phyloP scores from a whole-genome alignment of 2,797 vertebrate genomes.

The Benthosema pterotum region DNA sequence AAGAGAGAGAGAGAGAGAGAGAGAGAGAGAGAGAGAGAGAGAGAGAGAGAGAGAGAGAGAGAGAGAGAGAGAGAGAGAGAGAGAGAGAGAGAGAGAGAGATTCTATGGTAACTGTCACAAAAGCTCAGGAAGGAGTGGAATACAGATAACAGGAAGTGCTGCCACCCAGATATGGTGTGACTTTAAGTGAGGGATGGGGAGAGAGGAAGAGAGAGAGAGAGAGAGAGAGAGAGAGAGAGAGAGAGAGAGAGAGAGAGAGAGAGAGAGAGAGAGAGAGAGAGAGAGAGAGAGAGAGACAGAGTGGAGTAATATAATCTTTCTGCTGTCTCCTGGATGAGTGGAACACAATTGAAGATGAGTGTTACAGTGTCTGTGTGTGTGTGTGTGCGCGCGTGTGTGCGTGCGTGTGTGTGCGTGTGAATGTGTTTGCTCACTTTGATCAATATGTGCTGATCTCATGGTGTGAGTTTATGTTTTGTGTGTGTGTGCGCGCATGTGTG shows the following conservation, averaged over 20 bases:
- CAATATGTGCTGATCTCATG: too few relatives aligned
- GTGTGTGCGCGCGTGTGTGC: too few relatives aligned
- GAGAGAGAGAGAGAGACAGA: too few relatives aligned
- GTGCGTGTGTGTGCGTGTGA: neutral
- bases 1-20: too few relatives aligned
- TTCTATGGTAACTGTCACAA: slow-evolving; percentile 15
- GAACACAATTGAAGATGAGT: too few relatives aligned
- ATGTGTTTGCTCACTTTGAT: too few relatives aligned
- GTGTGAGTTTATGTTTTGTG: too few relatives aligned
- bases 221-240: too few relatives aligned
- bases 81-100: neutral
- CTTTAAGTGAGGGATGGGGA: neutral
- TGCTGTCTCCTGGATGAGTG: too few relatives aligned
- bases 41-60: neutral
- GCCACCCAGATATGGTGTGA: slow-evolving; percentile 8
- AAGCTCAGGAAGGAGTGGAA: slow-evolving; percentile 8
- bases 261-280: slow-evolving; percentile 1
- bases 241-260: neutral
- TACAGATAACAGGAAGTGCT: slow-evolving; percentile 22
- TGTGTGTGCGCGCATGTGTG: too few relatives aligned
- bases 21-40: neutral
- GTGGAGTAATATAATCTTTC: too few relatives aligned
- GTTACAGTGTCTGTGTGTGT: too few relatives aligned
- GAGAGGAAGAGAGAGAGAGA: slow-evolving; percentile 3
- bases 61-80: slow-evolving; percentile 5